Conservation (phyloP, 2,113 vertebrate genomes). For the Isurus oxyrinchus region DNA sequence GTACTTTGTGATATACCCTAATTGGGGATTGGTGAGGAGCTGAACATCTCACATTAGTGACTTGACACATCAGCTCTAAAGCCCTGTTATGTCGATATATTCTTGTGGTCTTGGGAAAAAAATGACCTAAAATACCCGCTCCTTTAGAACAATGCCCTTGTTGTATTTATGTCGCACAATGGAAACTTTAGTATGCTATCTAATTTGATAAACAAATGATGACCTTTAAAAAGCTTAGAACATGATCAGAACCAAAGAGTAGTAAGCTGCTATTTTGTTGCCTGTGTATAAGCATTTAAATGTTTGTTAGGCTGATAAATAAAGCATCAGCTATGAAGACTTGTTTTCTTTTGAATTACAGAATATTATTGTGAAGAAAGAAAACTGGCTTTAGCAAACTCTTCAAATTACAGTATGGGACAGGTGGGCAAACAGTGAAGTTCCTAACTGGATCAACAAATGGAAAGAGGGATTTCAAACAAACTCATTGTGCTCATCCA, state of each 20-base stretch:
- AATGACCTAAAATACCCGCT: not conserved
- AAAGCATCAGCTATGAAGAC: not conserved
- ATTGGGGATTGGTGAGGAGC: not conserved
- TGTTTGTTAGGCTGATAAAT: not conserved
- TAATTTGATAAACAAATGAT: conserved; percentile 14
- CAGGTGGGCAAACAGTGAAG: not conserved
- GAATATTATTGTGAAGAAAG: not conserved
- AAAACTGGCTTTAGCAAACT: not conserved
- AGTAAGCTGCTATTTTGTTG: not conserved
- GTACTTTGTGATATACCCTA: not conserved
- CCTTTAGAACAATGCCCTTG: not conserved
- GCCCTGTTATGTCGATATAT: not conserved
- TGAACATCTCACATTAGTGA: not conserved
- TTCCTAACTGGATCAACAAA: not conserved
- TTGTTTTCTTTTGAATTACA: not conserved
- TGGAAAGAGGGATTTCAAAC: not conserved
- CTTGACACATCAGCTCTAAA: not conserved
- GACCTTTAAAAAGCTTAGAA: not conserved
- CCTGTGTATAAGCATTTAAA: not conserved
- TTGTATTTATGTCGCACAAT: not conserved
- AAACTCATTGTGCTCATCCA: not conserved
- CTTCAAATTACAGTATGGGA: not conserved
- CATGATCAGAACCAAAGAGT: not conserved
- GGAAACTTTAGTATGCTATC: too few species aligned
- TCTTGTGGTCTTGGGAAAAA: not conserved